Evolutionary conservation across 2,797 vertebrate genomes (phyloP), one percentile per base, ranked within the genome.

Genomic region (Diplodus puntazzo): DNA sequence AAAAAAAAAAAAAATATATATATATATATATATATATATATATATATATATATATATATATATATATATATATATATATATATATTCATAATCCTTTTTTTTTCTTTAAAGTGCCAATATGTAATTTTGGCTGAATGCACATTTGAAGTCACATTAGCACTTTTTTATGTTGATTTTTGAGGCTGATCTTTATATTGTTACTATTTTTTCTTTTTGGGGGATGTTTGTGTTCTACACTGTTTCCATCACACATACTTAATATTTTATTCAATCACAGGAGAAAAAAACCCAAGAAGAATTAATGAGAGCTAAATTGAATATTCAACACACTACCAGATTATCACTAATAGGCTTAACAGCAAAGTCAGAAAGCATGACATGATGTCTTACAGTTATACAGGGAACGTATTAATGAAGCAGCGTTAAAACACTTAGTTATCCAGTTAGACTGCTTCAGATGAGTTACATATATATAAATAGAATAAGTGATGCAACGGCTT

Each of bases 271-370:
- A 23, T n/a, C 20, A 23, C n/a, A 11, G 58, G 46, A 45, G 13
- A 12, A 30, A 46, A 53, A 60, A 72, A 39, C 18, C 1, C 30
- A 23, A 46, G 13, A 13, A 62, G 42, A 73, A 55, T 50, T 57
- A 46, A 52, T 23, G 14, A 50, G 50, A 68, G 10, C 13, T 59
- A 68, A 16, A 61, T 16, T 50, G 45, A 69, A 70, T 75, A 53
- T 71, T 71, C 42, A 71, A n/a, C 49, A 34, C 34, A 12, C 18
- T 63, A 34, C 25, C 34, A 69, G 59, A 69, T 72, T 60, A 76
- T 65, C 13, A 13, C 75, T 85, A 82, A 80, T 62, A 69, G 69
- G 75, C 63, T 81, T 79, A 75, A 64, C 30, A 65, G 59, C 58
- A 23, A 69, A 69, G 68, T 68, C 79, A 55, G 48, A 45, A 66